Conservation (phyloP, 2,113 vertebrate genomes). For the Bolborhynchus lineola region DNA sequence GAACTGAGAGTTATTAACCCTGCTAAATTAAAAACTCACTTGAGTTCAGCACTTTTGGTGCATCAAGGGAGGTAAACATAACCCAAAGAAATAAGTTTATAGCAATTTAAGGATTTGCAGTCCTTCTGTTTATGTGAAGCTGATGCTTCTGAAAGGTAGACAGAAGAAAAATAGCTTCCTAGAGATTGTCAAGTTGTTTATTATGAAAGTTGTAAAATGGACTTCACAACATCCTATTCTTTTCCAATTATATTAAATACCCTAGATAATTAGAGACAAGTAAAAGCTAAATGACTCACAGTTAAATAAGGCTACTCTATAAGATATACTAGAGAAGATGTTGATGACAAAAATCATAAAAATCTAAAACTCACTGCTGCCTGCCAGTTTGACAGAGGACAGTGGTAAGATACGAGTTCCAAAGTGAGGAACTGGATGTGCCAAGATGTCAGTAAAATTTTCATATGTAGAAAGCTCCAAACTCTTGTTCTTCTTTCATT, state of each 20-base stretch:
- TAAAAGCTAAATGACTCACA: background rate
- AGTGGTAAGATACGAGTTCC: background rate
- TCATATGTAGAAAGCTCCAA: background rate
- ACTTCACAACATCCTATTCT: background rate
- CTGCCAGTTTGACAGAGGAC: background rate
- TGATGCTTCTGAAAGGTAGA: background rate
- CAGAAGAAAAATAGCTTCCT: background rate
- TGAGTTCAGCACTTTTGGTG: conserved; percentile 5
- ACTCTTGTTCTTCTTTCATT: background rate
- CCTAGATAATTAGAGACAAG: background rate
- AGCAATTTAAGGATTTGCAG: conserved; percentile 21
- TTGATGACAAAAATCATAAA: background rate
- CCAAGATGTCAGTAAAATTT: background rate
- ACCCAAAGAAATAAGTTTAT: background rate
- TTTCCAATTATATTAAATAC: background rate
- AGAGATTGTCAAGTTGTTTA: background rate
- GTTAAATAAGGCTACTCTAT: background rate
- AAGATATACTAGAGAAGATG: background rate
- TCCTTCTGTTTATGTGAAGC: background rate
- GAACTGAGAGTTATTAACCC: conserved; percentile 42
- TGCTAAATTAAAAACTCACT: conserved; percentile 40
- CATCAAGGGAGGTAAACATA: background rate
- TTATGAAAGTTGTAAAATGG: background rate
- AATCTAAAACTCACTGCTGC: background rate
- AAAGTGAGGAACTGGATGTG: background rate